phyloP scores from a whole-genome alignment of 2,113 vertebrate genomes.

The Apeltes quadracus region DNA sequence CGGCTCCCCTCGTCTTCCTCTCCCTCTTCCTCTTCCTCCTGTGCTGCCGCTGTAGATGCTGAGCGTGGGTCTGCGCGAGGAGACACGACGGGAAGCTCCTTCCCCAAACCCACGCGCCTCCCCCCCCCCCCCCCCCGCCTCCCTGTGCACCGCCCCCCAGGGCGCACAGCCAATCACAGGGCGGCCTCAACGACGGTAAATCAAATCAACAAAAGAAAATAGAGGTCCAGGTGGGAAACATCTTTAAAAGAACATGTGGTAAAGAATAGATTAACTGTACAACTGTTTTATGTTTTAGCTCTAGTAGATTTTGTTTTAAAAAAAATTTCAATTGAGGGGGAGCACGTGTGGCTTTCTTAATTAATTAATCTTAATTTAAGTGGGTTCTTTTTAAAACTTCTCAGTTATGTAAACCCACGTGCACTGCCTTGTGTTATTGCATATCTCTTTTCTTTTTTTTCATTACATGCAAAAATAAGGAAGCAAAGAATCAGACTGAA shows the following conservation, averaged over 20 bases:
- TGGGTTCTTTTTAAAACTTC: not conserved
- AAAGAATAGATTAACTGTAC: not conserved
- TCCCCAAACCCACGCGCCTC: not conserved
- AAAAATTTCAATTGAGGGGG: too few species aligned
- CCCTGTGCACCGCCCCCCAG: not conserved
- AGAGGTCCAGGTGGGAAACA: not conserved
- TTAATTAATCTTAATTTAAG: too few species aligned
- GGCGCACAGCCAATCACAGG: conserved; percentile 68
- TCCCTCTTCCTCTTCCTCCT: conserved; percentile 23
- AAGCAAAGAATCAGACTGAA: not conserved
- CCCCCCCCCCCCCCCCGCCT: too few species aligned
- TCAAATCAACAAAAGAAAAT: not conserved
- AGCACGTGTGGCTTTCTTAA: too few species aligned
- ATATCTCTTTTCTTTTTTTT: not conserved
- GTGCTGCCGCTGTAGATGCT: conserved; percentile 22
- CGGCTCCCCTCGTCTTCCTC: conserved; percentile 23
- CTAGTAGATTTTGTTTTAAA: not conserved
- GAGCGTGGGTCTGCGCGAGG: conserved; percentile 26
- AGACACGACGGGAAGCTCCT: conserved; percentile 45
- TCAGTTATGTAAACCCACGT: not conserved
- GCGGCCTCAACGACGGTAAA: not conserved
- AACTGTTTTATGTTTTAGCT: not conserved
- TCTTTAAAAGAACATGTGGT: not conserved
- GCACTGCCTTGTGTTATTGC: not conserved
- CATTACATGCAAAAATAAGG: not conserved